Evolutionary conservation across 2,113 vertebrate genomes (phyloP).

Genomic region (Cnemophilus loriae): DNA sequence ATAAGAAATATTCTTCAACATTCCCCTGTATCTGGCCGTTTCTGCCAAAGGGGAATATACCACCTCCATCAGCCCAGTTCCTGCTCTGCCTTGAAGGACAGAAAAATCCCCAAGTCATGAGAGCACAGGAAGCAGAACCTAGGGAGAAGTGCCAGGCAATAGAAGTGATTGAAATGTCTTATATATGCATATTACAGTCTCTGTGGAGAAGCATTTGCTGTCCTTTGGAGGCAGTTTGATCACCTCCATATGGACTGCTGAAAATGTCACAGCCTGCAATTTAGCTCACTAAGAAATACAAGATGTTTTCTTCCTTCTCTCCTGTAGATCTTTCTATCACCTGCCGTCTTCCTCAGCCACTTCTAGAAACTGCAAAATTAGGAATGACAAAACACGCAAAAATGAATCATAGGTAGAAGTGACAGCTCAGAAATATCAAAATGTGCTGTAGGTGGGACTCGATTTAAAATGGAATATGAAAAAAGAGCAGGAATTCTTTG

Average conservation of each 20-base stretch:
- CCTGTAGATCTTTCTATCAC: slow-evolving; percentile 49
- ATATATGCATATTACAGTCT: not conserved
- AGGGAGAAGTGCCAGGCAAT: not conserved
- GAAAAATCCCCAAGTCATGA: not conserved
- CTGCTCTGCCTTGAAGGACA: not conserved
- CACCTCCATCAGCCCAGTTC: not conserved
- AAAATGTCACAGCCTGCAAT: slow-evolving; percentile 41
- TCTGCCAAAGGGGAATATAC: not conserved
- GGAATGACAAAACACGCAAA: slow-evolving; percentile 69
- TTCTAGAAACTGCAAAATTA: slow-evolving; percentile 64
- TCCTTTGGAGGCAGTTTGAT: slow-evolving; percentile 31
- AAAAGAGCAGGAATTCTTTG: slow-evolving; percentile 23
- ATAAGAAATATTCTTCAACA: not conserved
- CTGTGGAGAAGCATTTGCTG: slow-evolving; percentile 10
- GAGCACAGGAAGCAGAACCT: not conserved
- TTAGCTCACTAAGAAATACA: slow-evolving; percentile 16
- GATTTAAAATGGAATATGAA: slow-evolving; percentile 50
- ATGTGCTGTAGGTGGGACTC: slow-evolving; percentile 59
- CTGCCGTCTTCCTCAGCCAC: slow-evolving; percentile 36
- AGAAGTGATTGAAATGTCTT: not conserved
- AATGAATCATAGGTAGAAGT: slow-evolving; percentile 67
- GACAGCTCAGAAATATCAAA: slow-evolving; percentile 64
- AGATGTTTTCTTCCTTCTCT: slow-evolving; percentile 18
- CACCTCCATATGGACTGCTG: slow-evolving; percentile 50
- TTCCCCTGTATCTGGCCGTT: not conserved